These are phyloP conservation scores for Bombylius major DNA, from an alignment of 2,888 invertebrate genomes.

Conservation along the genomic window DNA sequence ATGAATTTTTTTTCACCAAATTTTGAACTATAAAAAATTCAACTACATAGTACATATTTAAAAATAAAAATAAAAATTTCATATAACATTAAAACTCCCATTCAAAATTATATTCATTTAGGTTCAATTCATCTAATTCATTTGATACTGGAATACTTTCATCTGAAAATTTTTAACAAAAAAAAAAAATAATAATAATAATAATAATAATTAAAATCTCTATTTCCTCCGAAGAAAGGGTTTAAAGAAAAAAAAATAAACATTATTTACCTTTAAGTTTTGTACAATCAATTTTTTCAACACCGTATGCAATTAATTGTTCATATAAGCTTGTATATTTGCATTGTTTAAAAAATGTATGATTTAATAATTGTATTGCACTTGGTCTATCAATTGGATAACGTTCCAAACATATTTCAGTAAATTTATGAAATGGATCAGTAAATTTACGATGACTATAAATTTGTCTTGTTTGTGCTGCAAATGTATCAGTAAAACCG, in stretches of 20 bases:
- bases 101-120: constrained; percentile 18
- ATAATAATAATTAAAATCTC: neutral
- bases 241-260: constrained; percentile 7
- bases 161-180: constrained; percentile 14
- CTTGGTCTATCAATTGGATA: constrained; percentile 58
- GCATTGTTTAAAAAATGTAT: constrained; percentile 63
- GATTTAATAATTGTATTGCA: constrained; percentile 53
- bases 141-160: constrained; percentile 21
- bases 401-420: constrained; percentile 55
- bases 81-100: constrained; percentile 20
- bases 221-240: too few relatives aligned
- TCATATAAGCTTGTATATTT: constrained; percentile 29
- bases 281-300: constrained; percentile 24
- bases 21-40: too few relatives aligned
- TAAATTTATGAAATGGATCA: constrained; percentile 64
- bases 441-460: constrained; percentile 53
- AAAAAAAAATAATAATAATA: constrained; percentile 3
- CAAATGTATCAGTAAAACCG: constrained; percentile 30
- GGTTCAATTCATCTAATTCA: constrained; percentile 23
- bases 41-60: too few relatives aligned
- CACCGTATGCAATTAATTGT: constrained; percentile 25
- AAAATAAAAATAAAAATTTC: too few relatives aligned
- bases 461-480: constrained; percentile 34
- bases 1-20: too few relatives aligned
- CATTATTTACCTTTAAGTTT: constrained; percentile 20